Evolutionary conservation across 2,113 vertebrate genomes (phyloP).

Genomic region (Trochalopteron elliotii): DNA sequence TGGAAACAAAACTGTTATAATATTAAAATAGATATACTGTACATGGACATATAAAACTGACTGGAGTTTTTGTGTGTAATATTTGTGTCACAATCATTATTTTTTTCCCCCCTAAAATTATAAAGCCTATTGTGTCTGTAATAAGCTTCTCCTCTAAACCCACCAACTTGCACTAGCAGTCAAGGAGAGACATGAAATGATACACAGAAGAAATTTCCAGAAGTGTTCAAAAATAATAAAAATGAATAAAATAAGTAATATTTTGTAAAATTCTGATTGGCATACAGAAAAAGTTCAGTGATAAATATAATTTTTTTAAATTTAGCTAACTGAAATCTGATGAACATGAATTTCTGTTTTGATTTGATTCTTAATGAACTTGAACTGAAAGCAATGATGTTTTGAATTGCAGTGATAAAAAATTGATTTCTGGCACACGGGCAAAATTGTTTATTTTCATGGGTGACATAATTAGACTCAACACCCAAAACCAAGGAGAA

Average conservation of each 20-base stretch:
- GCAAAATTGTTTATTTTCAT: slow-evolving; percentile 75
- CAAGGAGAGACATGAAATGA: background rate
- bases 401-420: slow-evolving; percentile 60
- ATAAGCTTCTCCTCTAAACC: background rate
- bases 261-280: background rate
- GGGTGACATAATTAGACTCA: slow-evolving; percentile 70
- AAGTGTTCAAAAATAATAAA: background rate
- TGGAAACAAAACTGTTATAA: background rate
- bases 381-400: slow-evolving; percentile 63
- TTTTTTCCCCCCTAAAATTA: background rate
- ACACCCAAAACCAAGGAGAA: slow-evolving; percentile 65
- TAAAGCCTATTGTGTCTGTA: background rate
- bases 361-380: slow-evolving; percentile 59
- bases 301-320: slow-evolving; percentile 21
- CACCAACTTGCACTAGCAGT: background rate
- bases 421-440: slow-evolving; percentile 66
- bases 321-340: slow-evolving; percentile 45
- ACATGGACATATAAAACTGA: background rate
- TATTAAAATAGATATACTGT: background rate
- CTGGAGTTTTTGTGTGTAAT: background rate
- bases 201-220: background rate
- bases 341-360: slow-evolving; percentile 58
- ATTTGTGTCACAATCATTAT: background rate
- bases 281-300: background rate
- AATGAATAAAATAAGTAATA: background rate